Conservation (phyloP, 2,797 vertebrate genomes). For the Hybognathus amarus region DNA sequence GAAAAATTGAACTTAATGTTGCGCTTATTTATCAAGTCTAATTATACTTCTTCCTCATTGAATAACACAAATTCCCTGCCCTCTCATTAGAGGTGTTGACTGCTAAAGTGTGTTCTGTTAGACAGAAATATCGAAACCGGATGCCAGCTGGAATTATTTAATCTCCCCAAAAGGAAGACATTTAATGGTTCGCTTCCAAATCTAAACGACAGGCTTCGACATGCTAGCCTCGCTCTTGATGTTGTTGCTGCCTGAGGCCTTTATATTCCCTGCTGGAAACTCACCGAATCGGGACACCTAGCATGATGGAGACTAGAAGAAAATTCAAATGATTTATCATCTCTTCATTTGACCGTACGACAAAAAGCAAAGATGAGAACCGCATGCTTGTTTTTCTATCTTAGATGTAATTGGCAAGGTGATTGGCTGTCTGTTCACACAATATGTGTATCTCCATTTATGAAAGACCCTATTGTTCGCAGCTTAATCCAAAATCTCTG, state of each 20-base stretch:
- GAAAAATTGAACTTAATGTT: conserved; percentile 46
- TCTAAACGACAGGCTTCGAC: neutral
- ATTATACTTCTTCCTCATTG: conserved; percentile 42
- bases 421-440: conserved; percentile 70
- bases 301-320: neutral
- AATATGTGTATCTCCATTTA: conserved; percentile 75
- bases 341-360: conserved; percentile 30
- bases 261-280: conserved; percentile 13
- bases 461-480: conserved; percentile 78
- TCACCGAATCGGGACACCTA: neutral
- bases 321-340: conserved; percentile 9
- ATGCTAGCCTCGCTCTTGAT: conserved; percentile 19
- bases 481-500: conserved; percentile 76
- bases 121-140: conserved; percentile 28
- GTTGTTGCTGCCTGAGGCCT: neutral
- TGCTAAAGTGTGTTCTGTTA: conserved; percentile 42
- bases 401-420: conserved; percentile 36
- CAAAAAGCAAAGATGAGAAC: conserved; percentile 13
- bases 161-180: neutral
- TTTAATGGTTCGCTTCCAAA: neutral
- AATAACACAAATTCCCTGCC: conserved; percentile 46
- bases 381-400: conserved; percentile 38
- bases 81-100: conserved; percentile 50
- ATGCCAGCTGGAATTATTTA: conserved; percentile 15
- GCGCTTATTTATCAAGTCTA: conserved; percentile 49